phyloP scores from a whole-genome alignment of 1,140 invertebrate genomes.

The Hylyphantes graminicola region DNA sequence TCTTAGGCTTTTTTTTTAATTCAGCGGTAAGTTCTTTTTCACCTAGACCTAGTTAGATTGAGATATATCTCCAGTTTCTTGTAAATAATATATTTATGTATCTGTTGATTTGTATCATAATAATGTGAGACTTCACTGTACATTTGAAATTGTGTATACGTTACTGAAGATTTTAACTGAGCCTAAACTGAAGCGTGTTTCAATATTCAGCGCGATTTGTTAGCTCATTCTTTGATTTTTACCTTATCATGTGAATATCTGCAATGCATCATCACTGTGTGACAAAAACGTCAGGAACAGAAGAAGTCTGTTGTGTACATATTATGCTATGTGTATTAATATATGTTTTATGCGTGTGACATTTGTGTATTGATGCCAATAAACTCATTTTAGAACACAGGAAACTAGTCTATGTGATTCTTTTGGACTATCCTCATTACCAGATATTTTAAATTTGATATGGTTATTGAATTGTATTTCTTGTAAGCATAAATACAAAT shows the following conservation, averaged over 20 bases:
- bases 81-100: too few relatives aligned
- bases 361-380: constrained; percentile 56
- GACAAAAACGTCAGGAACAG: constrained; percentile 22
- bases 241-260: constrained; percentile 50
- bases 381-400: constrained; percentile 59
- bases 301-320: constrained; percentile 51
- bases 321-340: constrained; percentile 52
- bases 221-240: constrained; percentile 24
- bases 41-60: too few relatives aligned
- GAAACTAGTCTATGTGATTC: background rate
- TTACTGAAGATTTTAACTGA: constrained; percentile 31
- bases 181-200: constrained; percentile 2
- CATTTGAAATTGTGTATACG: constrained; percentile 38
- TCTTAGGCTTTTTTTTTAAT: too few relatives aligned
- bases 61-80: background rate
- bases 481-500: too few relatives aligned
- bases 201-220: constrained; percentile 23
- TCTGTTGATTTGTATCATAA: too few relatives aligned
- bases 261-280: constrained; percentile 42
- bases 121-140: constrained; percentile 13
- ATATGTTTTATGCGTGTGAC: constrained; percentile 57
- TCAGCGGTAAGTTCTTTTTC: too few relatives aligned
- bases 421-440: too few relatives aligned
- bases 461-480: too few relatives aligned
- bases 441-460: too few relatives aligned